Percentiles rank a stretch among this genome's conserved stretches.
phyloP scores from a whole-genome alignment of 2,888 invertebrate species.

The Tinea trinotella region DNA sequence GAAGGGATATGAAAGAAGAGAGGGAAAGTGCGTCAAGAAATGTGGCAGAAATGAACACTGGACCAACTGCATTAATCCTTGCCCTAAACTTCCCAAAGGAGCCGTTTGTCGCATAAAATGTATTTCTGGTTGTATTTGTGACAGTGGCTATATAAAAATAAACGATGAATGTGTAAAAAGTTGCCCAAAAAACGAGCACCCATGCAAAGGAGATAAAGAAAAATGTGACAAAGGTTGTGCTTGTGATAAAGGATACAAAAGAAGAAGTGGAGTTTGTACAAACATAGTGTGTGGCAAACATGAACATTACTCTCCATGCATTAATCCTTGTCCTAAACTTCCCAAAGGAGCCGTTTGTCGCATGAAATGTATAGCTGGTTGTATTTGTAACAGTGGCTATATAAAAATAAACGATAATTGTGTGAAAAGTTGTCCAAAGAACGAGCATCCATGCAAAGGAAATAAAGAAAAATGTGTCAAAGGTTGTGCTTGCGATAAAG shows the following conservation, averaged over 20 bases:
- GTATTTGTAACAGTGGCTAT: background rate
- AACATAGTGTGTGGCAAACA: slow-evolving; percentile 11
- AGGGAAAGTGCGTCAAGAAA: background rate
- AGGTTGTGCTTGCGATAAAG: slow-evolving; percentile 3
- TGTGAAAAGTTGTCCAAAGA: background rate
- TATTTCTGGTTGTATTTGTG: background rate
- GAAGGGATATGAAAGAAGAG: background rate
- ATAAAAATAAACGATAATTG: background rate
- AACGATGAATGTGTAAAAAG: background rate
- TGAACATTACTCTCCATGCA: slow-evolving; percentile 14
- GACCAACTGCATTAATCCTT: background rate
- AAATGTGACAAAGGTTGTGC: background rate
- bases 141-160: background rate
- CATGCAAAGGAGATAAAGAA: background rate
- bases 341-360: background rate
- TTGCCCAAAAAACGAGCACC: background rate
- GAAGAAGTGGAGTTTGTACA: background rate
- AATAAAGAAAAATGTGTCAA: background rate
- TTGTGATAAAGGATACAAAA: background rate
- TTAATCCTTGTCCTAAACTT: slow-evolving; percentile 9
- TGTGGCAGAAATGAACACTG: slow-evolving; percentile 1
- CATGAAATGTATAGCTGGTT: background rate
- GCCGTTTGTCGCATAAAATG: background rate
- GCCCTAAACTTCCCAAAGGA: background rate
- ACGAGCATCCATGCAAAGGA: background rate